Evolutionary conservation across 2,888 invertebrate species (phyloP).

Genomic region (Sarcophaga subvicina): DNA sequence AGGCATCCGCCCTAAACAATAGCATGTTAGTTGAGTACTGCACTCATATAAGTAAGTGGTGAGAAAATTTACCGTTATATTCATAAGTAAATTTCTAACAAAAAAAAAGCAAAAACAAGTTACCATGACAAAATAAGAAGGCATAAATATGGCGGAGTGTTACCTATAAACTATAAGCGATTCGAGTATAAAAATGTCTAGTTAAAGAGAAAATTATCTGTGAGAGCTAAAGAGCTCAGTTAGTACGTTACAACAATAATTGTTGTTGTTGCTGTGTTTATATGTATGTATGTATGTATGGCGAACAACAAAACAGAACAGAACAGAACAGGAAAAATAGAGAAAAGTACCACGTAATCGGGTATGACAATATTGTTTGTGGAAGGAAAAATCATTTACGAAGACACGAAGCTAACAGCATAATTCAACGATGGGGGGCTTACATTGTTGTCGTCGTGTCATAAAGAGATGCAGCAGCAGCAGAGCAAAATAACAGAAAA

Average conservation of each 20-base stretch:
- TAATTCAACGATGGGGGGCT: conserved; percentile 1
- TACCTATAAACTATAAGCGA: too few relatives aligned
- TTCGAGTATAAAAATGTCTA: too few relatives aligned
- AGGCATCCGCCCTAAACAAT: conserved; percentile 69
- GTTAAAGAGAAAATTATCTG: background rate
- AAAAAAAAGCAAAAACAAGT: conserved; percentile 8
- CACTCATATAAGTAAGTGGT: background rate
- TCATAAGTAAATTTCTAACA: background rate
- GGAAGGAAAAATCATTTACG: background rate
- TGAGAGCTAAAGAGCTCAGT: background rate
- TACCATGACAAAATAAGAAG: conserved; percentile 38
- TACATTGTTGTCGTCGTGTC: background rate
- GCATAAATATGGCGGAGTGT: background rate
- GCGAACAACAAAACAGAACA: too few relatives aligned
- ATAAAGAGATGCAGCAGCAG: background rate
- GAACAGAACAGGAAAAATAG: conserved; percentile 3
- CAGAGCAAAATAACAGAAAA: background rate
- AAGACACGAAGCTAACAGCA: background rate
- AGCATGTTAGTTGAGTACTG: background rate
- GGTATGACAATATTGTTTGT: conserved; percentile 13
- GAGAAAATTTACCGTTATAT: conserved; percentile 62
- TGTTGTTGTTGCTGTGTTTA: background rate
- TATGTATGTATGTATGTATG: background rate
- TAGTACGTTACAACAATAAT: background rate
- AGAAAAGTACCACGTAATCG: conserved; percentile 2